Conservation (phyloP, 35 echinoderm and acorn worm genomes). For the Anneissia japonica region DNA sequence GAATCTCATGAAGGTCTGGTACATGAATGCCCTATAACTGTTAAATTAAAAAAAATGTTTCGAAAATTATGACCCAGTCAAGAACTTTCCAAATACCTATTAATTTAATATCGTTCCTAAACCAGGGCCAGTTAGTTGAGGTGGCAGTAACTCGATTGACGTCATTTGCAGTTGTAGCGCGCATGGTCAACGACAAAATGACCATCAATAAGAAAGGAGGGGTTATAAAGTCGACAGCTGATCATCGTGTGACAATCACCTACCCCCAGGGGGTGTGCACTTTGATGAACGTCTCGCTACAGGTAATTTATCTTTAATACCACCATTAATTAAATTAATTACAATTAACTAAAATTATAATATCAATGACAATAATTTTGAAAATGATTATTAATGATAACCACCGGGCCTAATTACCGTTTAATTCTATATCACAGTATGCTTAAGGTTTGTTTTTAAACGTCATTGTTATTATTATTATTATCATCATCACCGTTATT, state of each 20-base stretch:
- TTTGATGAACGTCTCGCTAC: conserved; percentile 63
- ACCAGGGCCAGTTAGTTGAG: conserved; percentile 74
- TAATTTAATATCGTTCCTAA: no score
- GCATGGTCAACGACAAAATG: conserved; percentile 51
- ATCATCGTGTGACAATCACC: conserved; percentile 51
- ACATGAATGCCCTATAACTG: no score
- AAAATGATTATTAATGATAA: not conserved
- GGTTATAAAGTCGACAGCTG: conserved; percentile 64
- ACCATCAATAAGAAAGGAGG: conserved; percentile 98
- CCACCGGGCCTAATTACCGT: no score
- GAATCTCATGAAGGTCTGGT: no score
- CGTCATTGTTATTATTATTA: no score
- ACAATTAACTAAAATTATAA: not conserved
- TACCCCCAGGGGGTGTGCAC: conserved; percentile 60
- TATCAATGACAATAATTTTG: not conserved
- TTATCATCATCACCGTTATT: no score
- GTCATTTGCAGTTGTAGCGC: conserved; percentile 70
- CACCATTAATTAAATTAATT: not conserved
- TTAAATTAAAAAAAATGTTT: no score
- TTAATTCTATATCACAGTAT: no score
- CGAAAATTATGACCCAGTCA: no score
- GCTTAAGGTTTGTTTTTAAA: no score
- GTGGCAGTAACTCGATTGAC: conserved; percentile 38
- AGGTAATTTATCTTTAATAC: no score
- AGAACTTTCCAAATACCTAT: no score